Evolutionary conservation across 2,113 vertebrate genomes (phyloP), one percentile per base, ranked within the genome.

Genomic region (Calypte anna): DNA sequence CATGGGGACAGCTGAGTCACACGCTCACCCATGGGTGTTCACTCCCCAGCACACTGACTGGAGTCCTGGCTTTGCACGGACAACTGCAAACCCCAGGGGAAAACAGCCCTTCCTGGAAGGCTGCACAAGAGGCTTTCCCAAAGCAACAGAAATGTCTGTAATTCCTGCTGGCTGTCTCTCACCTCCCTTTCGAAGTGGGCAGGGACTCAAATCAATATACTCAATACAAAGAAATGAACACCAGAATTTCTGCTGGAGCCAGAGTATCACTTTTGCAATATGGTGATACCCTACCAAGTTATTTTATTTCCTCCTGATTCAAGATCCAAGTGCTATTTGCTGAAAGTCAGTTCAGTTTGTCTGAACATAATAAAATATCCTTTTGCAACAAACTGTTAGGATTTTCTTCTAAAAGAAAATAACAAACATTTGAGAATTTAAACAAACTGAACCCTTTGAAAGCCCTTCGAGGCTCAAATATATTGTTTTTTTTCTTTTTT

Each of bases 351-450:
- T 91, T 96, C 66, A 27, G 55, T 94, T 88, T 91, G 76, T 91
- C 91, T 96, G 84, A 95, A 84, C 73, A 94, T 86, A 94, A 95
- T 96, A 96, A 97, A 86, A 94, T 72, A 92, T 36, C 67, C 90
- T 94, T 94, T 82, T 89, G 68, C 62, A 92, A 82, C 16, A 85
- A 88, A 80, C 63, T 22, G 40, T 64, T 88, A 57, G 51, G 54
- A 77, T 83, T 91, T 94, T 77, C 87, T 93, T 95, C 85, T 91
- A 88, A 84, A 74, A 85, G 83, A 96, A 96, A 95, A 95, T 84
- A 88, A 94, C 86, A 96, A 97, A 95, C 81, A 96, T 94, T 93
- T 96, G 92, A 96, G 94, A 94, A 91, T 89, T 84, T 87, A 96
- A 97, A 95, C 74, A 97, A 97, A 87, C 87, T 53, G 77, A 96